A percentile compares a stretch with the other conserved stretches of the same genome.
Conservation (phyloP, 2,888 invertebrate genomes). For the Lomographa bimaculata region DNA sequence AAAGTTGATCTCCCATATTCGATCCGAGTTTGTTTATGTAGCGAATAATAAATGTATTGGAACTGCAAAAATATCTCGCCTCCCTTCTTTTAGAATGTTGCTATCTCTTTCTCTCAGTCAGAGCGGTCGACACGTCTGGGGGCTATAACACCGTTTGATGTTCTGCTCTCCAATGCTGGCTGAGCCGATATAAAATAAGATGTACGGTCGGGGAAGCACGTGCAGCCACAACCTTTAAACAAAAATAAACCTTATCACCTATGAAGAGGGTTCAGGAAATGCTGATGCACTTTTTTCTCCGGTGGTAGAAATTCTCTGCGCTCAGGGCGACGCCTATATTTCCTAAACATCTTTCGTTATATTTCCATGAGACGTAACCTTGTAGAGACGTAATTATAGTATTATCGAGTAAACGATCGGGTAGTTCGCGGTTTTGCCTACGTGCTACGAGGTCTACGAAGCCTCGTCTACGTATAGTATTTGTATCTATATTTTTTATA, state of each 20-base stretch:
- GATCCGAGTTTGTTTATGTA: constrained; percentile 65
- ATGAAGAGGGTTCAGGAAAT: constrained; percentile 10
- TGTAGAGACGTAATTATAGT: constrained; percentile 49
- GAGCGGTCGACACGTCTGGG: constrained; percentile 77
- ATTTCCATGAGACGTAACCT: constrained; percentile 68
- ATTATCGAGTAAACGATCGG: constrained; percentile 21
- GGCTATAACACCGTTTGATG: constrained; percentile 82
- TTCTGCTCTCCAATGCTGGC: constrained; percentile 83
- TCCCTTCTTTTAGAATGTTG: constrained; percentile 55
- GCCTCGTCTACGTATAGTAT: constrained; percentile 8
- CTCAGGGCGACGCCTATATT: constrained; percentile 82
- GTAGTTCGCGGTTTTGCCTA: constrained; percentile 21
- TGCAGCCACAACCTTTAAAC: constrained; percentile 15
- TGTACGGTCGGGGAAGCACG: constrained; percentile 56
- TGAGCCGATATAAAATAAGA: constrained; percentile 76
- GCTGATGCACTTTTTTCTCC: constrained; percentile 24
- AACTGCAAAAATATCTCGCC: constrained; percentile 64
- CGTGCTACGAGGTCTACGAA: constrained; percentile 26
- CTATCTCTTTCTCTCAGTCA: constrained; percentile 59
- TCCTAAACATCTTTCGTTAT: constrained; percentile 81
- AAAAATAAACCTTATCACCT: constrained; percentile 9
- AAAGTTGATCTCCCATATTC: constrained; percentile 48
- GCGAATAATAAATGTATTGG: constrained; percentile 75
- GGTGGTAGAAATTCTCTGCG: constrained; percentile 51
- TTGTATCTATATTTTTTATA: not conserved